Conservation (phyloP, 2,888 invertebrate genomes). For the Eudemis profundana region DNA sequence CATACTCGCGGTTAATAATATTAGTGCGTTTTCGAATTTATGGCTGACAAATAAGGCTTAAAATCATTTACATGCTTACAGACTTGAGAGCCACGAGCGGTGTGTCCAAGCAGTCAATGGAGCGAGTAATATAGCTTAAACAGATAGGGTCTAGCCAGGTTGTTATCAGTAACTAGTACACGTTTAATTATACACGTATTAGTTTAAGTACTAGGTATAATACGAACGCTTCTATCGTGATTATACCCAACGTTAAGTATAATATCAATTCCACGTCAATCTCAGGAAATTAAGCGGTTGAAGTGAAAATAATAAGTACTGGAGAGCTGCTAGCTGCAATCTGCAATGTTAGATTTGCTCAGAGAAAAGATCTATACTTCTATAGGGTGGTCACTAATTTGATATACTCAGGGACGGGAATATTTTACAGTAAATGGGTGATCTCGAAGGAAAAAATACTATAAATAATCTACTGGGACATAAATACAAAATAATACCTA, state of each 20-base stretch:
- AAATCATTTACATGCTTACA: neutral
- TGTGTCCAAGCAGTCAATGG: slow-evolving; percentile 69
- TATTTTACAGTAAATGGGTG: neutral
- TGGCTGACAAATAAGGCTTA: no score
- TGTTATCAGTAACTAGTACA: slow-evolving; percentile 42
- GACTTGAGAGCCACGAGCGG: slow-evolving; percentile 62
- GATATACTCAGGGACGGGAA: neutral
- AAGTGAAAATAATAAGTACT: neutral
- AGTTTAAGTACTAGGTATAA: slow-evolving; percentile 13
- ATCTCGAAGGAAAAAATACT: slow-evolving; percentile 4
- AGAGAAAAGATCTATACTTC: no score
- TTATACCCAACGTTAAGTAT: neutral
- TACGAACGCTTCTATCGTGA: neutral
- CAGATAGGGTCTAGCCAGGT: slow-evolving; percentile 52
- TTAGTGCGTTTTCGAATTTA: slow-evolving; percentile 40
- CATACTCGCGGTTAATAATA: slow-evolving; percentile 16
- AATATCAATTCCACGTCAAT: neutral
- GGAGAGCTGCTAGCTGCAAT: neutral
- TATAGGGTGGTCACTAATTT: neutral
- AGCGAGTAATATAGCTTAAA: slow-evolving; percentile 68
- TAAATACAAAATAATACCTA: slow-evolving; percentile 21
- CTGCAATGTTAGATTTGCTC: no score
- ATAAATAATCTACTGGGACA: neutral
- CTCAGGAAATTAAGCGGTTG: neutral
- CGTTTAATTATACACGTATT: slow-evolving; percentile 38